Evolutionary conservation across 2,888 invertebrate genomes (phyloP).

Genomic region (Amblyjoppa fuscipennis): DNA sequence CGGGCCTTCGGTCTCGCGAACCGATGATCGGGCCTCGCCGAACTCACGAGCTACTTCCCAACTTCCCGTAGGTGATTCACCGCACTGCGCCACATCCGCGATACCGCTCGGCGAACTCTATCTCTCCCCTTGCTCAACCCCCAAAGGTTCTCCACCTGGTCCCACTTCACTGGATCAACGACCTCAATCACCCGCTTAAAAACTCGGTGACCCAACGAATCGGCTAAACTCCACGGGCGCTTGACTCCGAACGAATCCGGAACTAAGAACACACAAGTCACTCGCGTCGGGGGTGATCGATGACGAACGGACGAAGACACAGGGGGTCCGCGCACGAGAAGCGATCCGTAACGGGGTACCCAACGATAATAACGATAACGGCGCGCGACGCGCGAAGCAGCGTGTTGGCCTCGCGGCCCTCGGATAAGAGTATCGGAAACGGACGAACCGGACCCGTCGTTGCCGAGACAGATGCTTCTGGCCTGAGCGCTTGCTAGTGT

Average conservation of each 20-base stretch:
- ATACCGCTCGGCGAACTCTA: background rate
- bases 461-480: slow-evolving; percentile 79
- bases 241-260: background rate
- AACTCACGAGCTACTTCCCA: background rate
- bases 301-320: background rate
- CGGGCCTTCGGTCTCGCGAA: background rate
- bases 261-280: slow-evolving; percentile 34
- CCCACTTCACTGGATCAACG: background rate
- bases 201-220: too few species aligned
- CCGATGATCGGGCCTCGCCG: background rate
- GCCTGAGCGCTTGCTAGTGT: slow-evolving; percentile 84
- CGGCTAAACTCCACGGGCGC: background rate
- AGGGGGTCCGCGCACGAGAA: too few species aligned
- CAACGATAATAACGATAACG: background rate
- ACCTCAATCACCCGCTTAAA: background rate
- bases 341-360: background rate
- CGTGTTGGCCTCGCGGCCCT: slow-evolving; percentile 1
- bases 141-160: background rate
- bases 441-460: slow-evolving; percentile 63
- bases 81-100: slow-evolving; percentile 46
- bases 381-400: background rate
- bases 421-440: slow-evolving; percentile 52
- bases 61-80: background rate
- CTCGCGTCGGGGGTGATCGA: background rate
- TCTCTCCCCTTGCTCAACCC: background rate